A percentile compares a stretch with the other conserved stretches of the same genome.
phyloP scores from a whole-genome alignment of 2,888 invertebrate species.

The Baccha elongata region DNA sequence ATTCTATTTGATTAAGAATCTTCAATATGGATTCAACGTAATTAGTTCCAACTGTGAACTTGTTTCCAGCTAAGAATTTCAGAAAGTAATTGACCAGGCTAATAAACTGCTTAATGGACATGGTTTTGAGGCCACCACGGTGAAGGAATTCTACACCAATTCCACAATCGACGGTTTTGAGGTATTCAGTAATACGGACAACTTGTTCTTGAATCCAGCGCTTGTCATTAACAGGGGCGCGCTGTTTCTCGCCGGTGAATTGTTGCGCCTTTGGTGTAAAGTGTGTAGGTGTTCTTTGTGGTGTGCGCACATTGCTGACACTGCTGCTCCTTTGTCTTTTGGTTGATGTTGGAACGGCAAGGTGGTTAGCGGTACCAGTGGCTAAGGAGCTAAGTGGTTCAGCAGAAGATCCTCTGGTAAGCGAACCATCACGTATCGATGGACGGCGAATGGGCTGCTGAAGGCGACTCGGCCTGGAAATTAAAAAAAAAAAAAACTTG shows the following conservation, averaged over 20 bases:
- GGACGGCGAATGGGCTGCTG: conserved; percentile 75
- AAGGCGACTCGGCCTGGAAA: conserved; percentile 75
- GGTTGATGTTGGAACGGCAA: conserved; percentile 17
- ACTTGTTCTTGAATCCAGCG: conserved; percentile 79
- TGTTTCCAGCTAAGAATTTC: conserved; percentile 78
- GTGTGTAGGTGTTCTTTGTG: conserved; percentile 70
- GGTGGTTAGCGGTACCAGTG: background rate
- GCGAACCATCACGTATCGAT: conserved; percentile 67
- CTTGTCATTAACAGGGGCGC: conserved; percentile 78
- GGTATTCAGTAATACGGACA: conserved; percentile 77
- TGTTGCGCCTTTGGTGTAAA: conserved; percentile 55
- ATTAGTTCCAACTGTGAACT: conserved; percentile 77
- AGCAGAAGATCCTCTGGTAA: conserved; percentile 34
- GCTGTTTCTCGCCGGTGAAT: conserved; percentile 78
- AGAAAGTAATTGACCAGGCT: conserved; percentile 79
- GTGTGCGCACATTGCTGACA: conserved; percentile 74
- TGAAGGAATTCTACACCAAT: conserved; percentile 76
- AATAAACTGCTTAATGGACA: conserved; percentile 81
- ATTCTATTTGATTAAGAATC: conserved; percentile 79
- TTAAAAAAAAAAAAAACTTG: background rate
- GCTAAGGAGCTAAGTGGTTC: conserved; percentile 22
- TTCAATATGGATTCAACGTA: conserved; percentile 80
- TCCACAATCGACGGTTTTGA: conserved; percentile 73
- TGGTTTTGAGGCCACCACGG: conserved; percentile 78
- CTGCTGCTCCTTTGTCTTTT: conserved; percentile 68